Base-by-base conservation (phyloP, 2,888 invertebrate genomes). In the Drosophila birchii region DNA sequence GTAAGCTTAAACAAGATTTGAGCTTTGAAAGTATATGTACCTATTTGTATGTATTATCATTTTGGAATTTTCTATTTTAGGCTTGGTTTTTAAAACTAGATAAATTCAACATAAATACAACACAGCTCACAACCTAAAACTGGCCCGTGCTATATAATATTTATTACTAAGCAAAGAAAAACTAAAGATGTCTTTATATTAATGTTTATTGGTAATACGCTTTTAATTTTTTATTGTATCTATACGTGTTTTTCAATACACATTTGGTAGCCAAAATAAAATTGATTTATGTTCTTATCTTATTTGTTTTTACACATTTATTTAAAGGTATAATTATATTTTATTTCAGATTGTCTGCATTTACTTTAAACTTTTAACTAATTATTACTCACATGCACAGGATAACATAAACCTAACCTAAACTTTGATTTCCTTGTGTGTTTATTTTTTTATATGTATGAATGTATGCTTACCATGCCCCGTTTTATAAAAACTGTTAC, bases 21-120 rank as follows among this genome's bases (percentile, higher is more conserved):
- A 34, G 34, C 20, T 20, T 9, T 5, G 16, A 9, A 51, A 14
- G 12, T 18, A 14, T 12, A 14, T 32, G 14, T 34, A 20, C 20
- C 51, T 34, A 7, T 32, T 44, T 16, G 8, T 20, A 14, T 32
- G 14, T 14, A 14, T 14, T 34, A 34, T 36, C 9, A 45, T 49
- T 80, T 79, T 79, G 72, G 91, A 90, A 91, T 91, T 91, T 90
- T 90, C 91, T 88, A 88, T 88, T 91, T 91, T 92, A 91, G 88
- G 89, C 84, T 81, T 78, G 83, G 81, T 86, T 88, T 90, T 91
- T 85, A 84, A 91, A 91, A 91, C 86, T 90, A 86, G 92, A 88
- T 75, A 86, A 91, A 92, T 91, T 91, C 91, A 77, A 72, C 51
- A 18, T 53, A 18, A 84, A 75, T 38, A 16, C 8, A 18, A 36